Evolutionary conservation across 2,797 vertebrate species (phyloP).

Genomic region (Rhadinocentrus ornatus): DNA sequence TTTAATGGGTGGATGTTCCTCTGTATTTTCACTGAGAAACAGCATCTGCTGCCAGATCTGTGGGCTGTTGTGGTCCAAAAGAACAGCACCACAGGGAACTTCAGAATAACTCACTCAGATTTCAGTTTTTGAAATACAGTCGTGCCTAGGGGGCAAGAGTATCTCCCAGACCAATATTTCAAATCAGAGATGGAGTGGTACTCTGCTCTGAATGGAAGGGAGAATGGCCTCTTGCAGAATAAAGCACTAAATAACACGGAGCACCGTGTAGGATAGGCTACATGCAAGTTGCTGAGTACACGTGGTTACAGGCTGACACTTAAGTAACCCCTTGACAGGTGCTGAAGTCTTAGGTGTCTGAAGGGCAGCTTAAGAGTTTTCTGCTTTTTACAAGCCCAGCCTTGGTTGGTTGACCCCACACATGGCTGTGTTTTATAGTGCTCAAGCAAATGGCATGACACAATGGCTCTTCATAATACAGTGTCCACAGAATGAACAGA

Average conservation of each 20-base stretch:
- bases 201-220: slow-evolving; percentile 46
- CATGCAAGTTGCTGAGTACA: slow-evolving; percentile 59
- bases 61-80: slow-evolving; percentile 79
- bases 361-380: slow-evolving; percentile 71
- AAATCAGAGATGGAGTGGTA: slow-evolving; percentile 66
- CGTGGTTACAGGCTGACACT: slow-evolving; percentile 69
- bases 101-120: slow-evolving; percentile 78
- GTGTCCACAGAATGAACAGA: slow-evolving; percentile 42
- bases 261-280: slow-evolving; percentile 32
- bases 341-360: slow-evolving; percentile 71
- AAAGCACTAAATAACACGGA: slow-evolving; percentile 52
- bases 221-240: slow-evolving; percentile 43
- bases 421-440: slow-evolving; percentile 75
- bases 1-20: slow-evolving; percentile 71
- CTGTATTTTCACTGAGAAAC: slow-evolving; percentile 70
- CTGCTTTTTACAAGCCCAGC: slow-evolving; percentile 68
- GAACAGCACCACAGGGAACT: slow-evolving; percentile 81
- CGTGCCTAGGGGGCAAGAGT: slow-evolving; percentile 55
- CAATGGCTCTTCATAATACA: slow-evolving; percentile 53
- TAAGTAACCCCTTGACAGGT: slow-evolving; percentile 76
- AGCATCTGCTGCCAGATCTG: slow-evolving; percentile 73
- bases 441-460: slow-evolving; percentile 65
- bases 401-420: slow-evolving; percentile 70
- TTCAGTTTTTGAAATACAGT: slow-evolving; percentile 76
- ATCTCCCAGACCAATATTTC: slow-evolving; percentile 76